Evolutionary conservation across 2,797 vertebrate genomes (phyloP).

Genomic region (Anabas testudineus): DNA sequence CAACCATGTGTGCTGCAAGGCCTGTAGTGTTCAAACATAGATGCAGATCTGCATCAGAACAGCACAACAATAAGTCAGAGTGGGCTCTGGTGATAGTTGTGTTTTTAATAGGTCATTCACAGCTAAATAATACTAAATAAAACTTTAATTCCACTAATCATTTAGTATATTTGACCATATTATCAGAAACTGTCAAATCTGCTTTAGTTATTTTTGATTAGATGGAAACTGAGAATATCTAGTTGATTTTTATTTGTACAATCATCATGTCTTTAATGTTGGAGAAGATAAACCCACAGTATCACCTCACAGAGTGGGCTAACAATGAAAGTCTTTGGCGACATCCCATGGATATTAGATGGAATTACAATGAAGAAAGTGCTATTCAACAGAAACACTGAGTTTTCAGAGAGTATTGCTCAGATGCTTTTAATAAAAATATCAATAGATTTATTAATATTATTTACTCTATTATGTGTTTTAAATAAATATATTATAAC

Average conservation of each 20-base stretch:
- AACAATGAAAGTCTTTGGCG: conserved; percentile 41
- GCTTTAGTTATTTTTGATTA: background rate
- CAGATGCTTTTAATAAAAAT: too few relatives aligned
- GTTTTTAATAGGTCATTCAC: background rate
- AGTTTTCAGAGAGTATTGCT: too few relatives aligned
- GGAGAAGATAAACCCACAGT: background rate
- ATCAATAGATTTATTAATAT: too few relatives aligned
- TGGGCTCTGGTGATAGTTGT: background rate
- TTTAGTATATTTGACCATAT: background rate
- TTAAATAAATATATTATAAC: too few relatives aligned
- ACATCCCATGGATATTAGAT: conserved; percentile 46
- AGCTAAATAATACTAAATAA: background rate
- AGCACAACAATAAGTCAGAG: background rate
- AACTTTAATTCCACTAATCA: background rate
- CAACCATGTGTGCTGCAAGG: conserved; percentile 27
- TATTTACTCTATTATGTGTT: too few relatives aligned
- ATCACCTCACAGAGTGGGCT: too few relatives aligned
- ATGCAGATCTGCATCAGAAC: conserved; percentile 11
- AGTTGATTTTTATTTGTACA: background rate
- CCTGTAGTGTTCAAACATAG: background rate
- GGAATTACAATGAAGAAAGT: conserved; percentile 23
- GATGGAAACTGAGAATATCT: background rate
- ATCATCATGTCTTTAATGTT: too few relatives aligned
- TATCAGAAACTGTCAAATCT: background rate
- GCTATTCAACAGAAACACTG: fast-evolving